phyloP scores from a whole-genome alignment of 2,113 vertebrate genomes.

The Felis chaus region DNA sequence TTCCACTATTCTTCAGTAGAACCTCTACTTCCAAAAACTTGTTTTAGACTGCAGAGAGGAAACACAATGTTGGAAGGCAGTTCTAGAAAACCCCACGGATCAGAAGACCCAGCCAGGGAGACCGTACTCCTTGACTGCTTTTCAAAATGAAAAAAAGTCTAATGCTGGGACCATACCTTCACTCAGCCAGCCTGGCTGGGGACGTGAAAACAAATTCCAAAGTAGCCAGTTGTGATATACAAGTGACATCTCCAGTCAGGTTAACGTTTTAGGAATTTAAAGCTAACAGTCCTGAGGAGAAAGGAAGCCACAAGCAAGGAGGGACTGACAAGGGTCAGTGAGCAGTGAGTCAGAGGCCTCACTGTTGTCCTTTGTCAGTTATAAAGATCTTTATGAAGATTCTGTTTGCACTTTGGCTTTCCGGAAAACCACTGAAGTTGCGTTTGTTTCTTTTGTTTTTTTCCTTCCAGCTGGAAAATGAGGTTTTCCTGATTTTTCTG shows the following conservation, averaged over 20 bases:
- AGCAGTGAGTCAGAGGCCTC: neutral
- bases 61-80: neutral
- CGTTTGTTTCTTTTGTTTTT: neutral
- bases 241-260: neutral
- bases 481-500: neutral
- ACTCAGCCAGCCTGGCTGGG: neutral
- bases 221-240: neutral
- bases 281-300: neutral
- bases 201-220: neutral
- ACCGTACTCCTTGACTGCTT: neutral
- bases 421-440: neutral
- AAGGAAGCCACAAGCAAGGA: neutral
- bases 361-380: neutral
- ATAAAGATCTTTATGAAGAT: neutral
- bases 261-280: neutral
- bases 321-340: neutral
- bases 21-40: neutral
- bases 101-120: neutral
- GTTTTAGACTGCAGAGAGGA: neutral
- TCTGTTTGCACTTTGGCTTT: neutral
- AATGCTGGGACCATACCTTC: neutral
- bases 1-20: neutral
- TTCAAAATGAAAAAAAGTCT: neutral
- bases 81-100: accelerated
- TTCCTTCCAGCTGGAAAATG: neutral